phyloP scores from a whole-genome alignment of 2,888 invertebrate species.

The Callyntrura sp. region DNA sequence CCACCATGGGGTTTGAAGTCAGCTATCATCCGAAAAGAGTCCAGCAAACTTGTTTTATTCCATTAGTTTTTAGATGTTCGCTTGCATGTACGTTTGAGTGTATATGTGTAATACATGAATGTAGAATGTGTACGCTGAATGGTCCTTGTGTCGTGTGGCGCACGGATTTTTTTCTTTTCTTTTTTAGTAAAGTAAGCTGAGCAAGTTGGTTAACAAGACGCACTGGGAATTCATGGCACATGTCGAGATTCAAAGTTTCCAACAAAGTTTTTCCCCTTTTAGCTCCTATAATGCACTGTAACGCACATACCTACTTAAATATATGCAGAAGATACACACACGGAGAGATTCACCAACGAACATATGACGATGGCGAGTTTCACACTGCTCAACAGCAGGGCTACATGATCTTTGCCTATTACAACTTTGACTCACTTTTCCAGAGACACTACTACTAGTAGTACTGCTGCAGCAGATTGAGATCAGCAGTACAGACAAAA shows the following conservation, averaged over 20 bases:
- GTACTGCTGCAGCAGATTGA: slow-evolving; percentile 16
- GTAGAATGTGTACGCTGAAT: not conserved
- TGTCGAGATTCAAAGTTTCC: slow-evolving; percentile 74
- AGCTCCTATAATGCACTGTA: not conserved
- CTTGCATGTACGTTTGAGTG: slow-evolving; percentile 10
- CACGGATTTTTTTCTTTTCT: slow-evolving; percentile 65
- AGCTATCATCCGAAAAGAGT: slow-evolving; percentile 12
- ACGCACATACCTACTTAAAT: not conserved
- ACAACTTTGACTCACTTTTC: slow-evolving; percentile 51
- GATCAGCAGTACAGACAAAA: slow-evolving; percentile 14
- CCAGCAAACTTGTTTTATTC: not conserved
- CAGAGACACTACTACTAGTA: too few species aligned
- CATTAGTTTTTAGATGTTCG: slow-evolving; percentile 2
- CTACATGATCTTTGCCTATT: not conserved
- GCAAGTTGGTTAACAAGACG: slow-evolving; percentile 78
- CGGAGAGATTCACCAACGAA: not conserved
- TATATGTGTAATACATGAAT: not conserved
- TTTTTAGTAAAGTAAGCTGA: slow-evolving; percentile 37
- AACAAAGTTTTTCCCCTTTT: slow-evolving; percentile 57
- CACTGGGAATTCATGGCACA: slow-evolving; percentile 78
- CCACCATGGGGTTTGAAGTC: slow-evolving; percentile 66
- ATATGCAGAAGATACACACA: slow-evolving; percentile 1
- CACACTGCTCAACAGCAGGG: not conserved
- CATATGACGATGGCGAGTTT: slow-evolving; percentile 26
- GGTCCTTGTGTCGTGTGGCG: slow-evolving; percentile 65